Evolutionary conservation across 2,888 invertebrate genomes (phyloP).

Genomic region (Anthrax anthrax): DNA sequence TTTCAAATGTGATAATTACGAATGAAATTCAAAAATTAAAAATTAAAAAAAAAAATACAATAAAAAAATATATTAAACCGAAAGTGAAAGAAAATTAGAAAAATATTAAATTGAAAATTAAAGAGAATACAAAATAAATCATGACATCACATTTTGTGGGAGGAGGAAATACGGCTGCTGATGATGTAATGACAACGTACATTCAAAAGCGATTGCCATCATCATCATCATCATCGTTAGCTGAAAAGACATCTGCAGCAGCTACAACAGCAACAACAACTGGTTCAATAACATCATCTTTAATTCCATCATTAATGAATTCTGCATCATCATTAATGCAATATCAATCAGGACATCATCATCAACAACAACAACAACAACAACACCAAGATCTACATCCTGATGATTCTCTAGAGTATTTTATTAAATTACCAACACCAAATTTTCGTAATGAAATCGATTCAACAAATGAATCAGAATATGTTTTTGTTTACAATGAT

Average conservation of each 20-base stretch:
- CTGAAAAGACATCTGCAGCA: neutral
- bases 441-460: conserved; percentile 32
- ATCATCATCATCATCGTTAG: too few relatives aligned
- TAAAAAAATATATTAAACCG: too few relatives aligned
- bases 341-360: neutral
- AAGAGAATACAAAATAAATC: neutral
- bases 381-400: conserved; percentile 10
- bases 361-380: too few relatives aligned
- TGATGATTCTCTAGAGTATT: conserved; percentile 43
- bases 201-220: too few relatives aligned
- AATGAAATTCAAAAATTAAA: too few relatives aligned
- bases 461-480: conserved; percentile 33
- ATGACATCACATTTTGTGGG: too few relatives aligned
- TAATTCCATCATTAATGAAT: too few relatives aligned
- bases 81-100: too few relatives aligned
- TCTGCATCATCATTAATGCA: neutral
- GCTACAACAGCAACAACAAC: neutral
- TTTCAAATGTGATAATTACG: too few relatives aligned
- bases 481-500: conserved; percentile 44
- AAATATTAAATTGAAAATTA: neutral
- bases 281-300: neutral
- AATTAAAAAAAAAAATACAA: too few relatives aligned
- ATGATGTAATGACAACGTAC: too few relatives aligned
- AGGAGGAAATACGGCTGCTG: too few relatives aligned
- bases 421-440: conserved; percentile 45